Conservation (phyloP, 2,888 invertebrate genomes). For the Ctena decussata region DNA sequence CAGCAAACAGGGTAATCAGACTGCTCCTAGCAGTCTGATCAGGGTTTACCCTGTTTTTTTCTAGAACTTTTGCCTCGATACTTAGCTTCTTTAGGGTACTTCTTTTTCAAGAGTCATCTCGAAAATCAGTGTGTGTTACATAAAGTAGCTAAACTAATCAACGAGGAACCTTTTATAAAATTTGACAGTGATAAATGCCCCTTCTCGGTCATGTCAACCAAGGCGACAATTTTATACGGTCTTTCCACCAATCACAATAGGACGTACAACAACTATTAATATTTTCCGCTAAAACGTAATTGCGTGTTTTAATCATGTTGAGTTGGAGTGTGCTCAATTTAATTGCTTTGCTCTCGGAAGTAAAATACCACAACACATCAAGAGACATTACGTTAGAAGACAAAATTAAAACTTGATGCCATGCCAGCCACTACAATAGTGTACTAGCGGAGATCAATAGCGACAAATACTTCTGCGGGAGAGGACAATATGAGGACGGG, state of each 20-base stretch:
- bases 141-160: constrained; percentile 14
- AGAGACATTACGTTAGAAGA: constrained; percentile 43
- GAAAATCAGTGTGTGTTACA: neutral
- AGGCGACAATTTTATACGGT: constrained; percentile 8
- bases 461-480: neutral
- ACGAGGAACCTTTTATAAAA: neutral
- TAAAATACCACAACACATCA: constrained; percentile 60
- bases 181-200: constrained; percentile 1
- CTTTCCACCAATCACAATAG: constrained; percentile 1
- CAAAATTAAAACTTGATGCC: constrained; percentile 60
- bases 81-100: too few relatives aligned
- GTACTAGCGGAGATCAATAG: constrained; percentile 5
- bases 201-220: constrained; percentile 3
- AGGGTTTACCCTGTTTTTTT: too few relatives aligned
- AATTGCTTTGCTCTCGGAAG: constrained; percentile 59
- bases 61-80: too few relatives aligned
- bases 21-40: too few relatives aligned
- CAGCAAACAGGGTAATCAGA: too few relatives aligned
- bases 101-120: neutral
- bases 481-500: constrained; percentile 12
- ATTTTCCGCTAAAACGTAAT: constrained; percentile 12
- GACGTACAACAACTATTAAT: constrained; percentile 13
- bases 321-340: constrained; percentile 47
- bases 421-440: neutral
- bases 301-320: constrained; percentile 8